phyloP scores from a whole-genome alignment of 53 echinoderm and acorn worm species.

The Henricia sp. region DNA sequence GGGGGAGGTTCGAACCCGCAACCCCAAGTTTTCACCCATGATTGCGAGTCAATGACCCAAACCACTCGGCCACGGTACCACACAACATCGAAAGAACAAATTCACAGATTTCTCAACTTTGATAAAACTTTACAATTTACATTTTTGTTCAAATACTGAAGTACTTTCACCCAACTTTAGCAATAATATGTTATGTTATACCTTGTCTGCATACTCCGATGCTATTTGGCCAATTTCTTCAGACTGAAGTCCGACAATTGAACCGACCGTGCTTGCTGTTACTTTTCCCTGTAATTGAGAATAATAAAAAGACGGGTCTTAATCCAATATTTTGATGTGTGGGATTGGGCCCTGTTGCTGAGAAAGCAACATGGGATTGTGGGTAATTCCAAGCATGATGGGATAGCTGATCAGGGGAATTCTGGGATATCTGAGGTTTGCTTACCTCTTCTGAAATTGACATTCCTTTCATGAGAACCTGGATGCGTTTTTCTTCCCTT shows the following conservation, averaged over 20 bases:
- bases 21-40: no score
- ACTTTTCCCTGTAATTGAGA: conserved; percentile 75
- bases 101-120: no score
- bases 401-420: no score
- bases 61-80: not conserved
- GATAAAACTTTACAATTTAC: not conserved
- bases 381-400: no score
- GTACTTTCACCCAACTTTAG: not conserved
- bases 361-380: no score
- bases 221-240: conserved; percentile 94
- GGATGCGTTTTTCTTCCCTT: conserved; percentile 89
- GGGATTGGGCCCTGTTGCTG: no score
- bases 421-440: no score
- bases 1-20: no score
- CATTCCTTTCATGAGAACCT: conserved; percentile 96
- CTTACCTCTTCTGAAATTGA: conserved; percentile 87
- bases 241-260: conserved; percentile 92
- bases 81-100: not conserved
- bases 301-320: not conserved
- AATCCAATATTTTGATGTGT: no score
- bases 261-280: conserved; percentile 88
- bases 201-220: conserved; percentile 92
- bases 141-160: not conserved
- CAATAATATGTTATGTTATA: conserved; percentile 18
- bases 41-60: no score